Evolutionary conservation across 2,797 vertebrate genomes (phyloP).

Genomic region (Merluccius polli): DNA sequence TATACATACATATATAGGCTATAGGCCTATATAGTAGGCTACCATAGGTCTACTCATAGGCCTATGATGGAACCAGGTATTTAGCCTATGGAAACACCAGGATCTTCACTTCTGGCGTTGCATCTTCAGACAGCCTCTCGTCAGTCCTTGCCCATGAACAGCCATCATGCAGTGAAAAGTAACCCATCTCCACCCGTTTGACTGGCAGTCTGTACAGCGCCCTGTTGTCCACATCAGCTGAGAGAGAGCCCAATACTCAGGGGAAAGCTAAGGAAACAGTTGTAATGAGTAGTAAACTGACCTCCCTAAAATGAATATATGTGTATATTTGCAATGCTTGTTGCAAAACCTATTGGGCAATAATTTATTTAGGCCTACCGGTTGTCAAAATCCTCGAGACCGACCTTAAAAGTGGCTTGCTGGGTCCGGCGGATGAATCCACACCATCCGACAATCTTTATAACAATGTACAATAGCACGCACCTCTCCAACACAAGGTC

Average conservation of each 20-base stretch:
- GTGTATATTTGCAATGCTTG: background rate
- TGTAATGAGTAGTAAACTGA: background rate
- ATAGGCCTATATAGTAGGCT: too few relatives aligned
- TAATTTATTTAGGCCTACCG: background rate
- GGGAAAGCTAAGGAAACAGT: background rate
- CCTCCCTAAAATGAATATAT: background rate
- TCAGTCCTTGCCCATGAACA: background rate
- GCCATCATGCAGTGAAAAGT: background rate
- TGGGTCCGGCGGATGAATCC: background rate
- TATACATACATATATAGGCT: background rate
- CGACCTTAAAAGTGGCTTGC: background rate
- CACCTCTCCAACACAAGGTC: background rate
- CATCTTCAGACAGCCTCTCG: background rate
- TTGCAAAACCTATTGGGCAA: background rate
- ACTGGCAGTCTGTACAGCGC: background rate
- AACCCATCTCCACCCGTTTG: background rate
- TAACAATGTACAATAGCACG: background rate
- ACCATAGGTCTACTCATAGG: too few relatives aligned
- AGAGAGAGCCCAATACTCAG: background rate
- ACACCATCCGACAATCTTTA: background rate
- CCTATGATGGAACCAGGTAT: background rate
- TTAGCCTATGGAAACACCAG: background rate
- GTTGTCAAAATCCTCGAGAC: background rate
- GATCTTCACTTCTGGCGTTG: background rate
- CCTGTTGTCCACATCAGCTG: background rate